Percentiles rank a stretch among this genome's conserved stretches.
Conservation (phyloP, 2,797 vertebrate genomes). For the Tamandua tetradactyla region DNA sequence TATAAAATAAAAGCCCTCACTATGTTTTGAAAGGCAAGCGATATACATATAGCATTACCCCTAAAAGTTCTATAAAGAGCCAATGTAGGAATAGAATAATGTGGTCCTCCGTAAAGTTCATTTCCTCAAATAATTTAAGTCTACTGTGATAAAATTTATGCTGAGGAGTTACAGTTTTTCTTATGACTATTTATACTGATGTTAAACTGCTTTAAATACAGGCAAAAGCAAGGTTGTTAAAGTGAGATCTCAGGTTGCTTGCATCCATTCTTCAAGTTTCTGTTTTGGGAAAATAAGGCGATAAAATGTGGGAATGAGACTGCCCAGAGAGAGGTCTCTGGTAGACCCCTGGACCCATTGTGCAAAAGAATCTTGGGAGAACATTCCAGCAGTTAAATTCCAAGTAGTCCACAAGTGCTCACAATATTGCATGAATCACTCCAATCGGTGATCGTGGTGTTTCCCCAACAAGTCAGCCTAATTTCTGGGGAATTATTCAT, state of each 20-base stretch:
- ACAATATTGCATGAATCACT: not conserved
- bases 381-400: not conserved
- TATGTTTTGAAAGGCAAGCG: conserved; percentile 37
- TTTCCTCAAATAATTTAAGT: not conserved
- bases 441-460: not conserved
- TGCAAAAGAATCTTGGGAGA: not conserved
- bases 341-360: not conserved
- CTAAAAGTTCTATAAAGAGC: not conserved
- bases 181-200: not conserved
- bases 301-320: not conserved
- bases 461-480: not conserved
- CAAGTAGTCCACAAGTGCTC: not conserved
- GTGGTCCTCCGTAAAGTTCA: not conserved
- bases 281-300: not conserved
- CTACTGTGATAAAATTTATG: not conserved
- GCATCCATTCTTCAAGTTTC: conserved; percentile 4
- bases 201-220: not conserved
- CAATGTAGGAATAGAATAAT: not conserved
- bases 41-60: not conserved
- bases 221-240: not conserved
- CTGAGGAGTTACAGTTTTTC: conserved; percentile 10
- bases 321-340: not conserved
- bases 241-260: not conserved
- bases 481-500: conserved; percentile 25
- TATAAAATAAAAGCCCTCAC: not conserved